Conservation (phyloP, 2,113 vertebrate genomes). For the Elachura formosa region DNA sequence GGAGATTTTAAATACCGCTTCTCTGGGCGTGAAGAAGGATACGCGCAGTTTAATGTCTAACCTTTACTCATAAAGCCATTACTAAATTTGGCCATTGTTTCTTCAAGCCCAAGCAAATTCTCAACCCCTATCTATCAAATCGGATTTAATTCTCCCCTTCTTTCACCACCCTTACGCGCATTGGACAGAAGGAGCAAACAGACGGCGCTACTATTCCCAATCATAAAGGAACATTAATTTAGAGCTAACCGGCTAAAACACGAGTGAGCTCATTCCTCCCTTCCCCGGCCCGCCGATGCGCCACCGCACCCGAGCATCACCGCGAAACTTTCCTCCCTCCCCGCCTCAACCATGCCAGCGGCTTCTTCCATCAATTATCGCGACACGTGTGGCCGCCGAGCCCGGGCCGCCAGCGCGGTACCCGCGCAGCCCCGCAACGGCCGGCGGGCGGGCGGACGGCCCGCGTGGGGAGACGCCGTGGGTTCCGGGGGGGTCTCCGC, state of each 20-base stretch:
- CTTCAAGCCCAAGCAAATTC: neutral
- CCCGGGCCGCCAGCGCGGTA: neutral
- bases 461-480: neutral
- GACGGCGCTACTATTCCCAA: neutral
- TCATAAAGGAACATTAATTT: neutral
- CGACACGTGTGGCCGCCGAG: slow-evolving; percentile 21
- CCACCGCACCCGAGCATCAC: neutral
- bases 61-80: neutral
- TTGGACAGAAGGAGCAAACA: slow-evolving; percentile 17
- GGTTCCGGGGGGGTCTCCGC: neutral
- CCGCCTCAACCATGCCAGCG: neutral
- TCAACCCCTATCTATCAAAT: neutral
- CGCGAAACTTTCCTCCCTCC: slow-evolving; percentile 14
- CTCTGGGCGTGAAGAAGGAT: neutral
- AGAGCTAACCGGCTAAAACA: neutral
- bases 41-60: neutral
- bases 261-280: neutral
- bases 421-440: neutral
- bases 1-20: neutral
- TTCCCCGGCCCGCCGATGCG: neutral
- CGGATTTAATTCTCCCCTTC: neutral
- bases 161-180: neutral
- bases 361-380: slow-evolving; percentile 18
- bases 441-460: neutral
- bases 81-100: neutral